These are phyloP conservation scores for Spinus pinus DNA, from an alignment of 2,797 vertebrate species.

Conservation along the genomic window DNA sequence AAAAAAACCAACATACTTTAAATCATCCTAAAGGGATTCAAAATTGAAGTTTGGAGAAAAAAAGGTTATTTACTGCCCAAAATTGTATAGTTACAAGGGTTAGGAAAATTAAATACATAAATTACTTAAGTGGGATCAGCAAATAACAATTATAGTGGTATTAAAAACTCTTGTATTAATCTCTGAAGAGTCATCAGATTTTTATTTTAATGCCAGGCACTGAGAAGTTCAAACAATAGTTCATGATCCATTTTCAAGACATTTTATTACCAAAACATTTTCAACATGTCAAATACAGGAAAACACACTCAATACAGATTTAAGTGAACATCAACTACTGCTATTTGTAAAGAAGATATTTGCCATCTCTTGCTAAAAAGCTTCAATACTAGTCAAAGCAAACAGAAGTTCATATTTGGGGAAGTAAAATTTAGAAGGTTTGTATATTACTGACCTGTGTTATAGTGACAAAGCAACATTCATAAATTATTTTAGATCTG, in stretches of 20 bases:
- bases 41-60: background rate
- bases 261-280: background rate
- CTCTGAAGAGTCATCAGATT: background rate
- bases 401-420: background rate
- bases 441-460: background rate
- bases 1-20: background rate
- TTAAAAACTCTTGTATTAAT: background rate
- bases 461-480: background rate
- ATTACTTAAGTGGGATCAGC: background rate
- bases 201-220: background rate
- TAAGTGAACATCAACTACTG: background rate
- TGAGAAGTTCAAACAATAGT: background rate
- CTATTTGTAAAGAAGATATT: background rate
- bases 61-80: background rate
- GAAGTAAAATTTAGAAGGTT: background rate
- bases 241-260: background rate
- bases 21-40: background rate
- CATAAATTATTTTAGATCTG: background rate
- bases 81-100: background rate
- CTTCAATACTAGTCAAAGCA: background rate
- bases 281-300: background rate
- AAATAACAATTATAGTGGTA: background rate
- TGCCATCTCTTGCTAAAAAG: background rate
- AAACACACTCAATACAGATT: background rate
- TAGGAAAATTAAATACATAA: background rate